Conservation (phyloP, 2,888 invertebrate genomes). For the Lycia hirtaria region DNA sequence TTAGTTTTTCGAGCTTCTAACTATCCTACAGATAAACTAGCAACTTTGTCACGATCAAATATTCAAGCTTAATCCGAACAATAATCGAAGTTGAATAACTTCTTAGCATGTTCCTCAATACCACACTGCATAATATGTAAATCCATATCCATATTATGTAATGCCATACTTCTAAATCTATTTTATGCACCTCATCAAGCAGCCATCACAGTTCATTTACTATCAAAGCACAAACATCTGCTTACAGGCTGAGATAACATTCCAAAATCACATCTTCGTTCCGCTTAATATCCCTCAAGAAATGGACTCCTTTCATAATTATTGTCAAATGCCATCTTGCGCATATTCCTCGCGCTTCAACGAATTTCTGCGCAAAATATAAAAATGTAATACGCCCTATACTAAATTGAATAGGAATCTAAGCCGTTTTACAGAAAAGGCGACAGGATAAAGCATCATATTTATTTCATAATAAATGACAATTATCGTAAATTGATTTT, state of each 20-base stretch:
- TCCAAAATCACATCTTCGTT: slow-evolving; percentile 67
- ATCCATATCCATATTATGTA: too few species aligned
- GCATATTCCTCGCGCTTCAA: slow-evolving; percentile 61
- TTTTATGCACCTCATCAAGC: slow-evolving; percentile 12
- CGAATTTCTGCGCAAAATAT: slow-evolving; percentile 75
- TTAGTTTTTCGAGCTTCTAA: too few species aligned
- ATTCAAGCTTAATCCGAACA: too few species aligned
- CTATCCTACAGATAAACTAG: too few species aligned
- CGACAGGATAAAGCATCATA: slow-evolving; percentile 77
- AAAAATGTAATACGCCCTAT: slow-evolving; percentile 74
- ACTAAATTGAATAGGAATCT: slow-evolving; percentile 57
- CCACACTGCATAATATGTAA: too few species aligned
- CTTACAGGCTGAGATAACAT: slow-evolving; percentile 80
- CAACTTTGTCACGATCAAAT: too few species aligned
- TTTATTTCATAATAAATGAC: slow-evolving; percentile 86
- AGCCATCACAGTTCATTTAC: slow-evolving; percentile 50
- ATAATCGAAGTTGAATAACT: too few species aligned
- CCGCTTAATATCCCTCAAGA: slow-evolving; percentile 73
- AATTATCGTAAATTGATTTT: slow-evolving; percentile 85
- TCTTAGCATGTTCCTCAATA: too few species aligned
- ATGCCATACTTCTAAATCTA: slow-evolving; percentile 9
- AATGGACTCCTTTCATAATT: slow-evolving; percentile 70
- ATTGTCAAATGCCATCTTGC: slow-evolving; percentile 77
- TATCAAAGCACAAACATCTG: slow-evolving; percentile 68
- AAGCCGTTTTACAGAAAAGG: slow-evolving; percentile 68